phyloP scores from a whole-genome alignment of 2,113 vertebrate species.

The Hypomesus transpacificus region DNA sequence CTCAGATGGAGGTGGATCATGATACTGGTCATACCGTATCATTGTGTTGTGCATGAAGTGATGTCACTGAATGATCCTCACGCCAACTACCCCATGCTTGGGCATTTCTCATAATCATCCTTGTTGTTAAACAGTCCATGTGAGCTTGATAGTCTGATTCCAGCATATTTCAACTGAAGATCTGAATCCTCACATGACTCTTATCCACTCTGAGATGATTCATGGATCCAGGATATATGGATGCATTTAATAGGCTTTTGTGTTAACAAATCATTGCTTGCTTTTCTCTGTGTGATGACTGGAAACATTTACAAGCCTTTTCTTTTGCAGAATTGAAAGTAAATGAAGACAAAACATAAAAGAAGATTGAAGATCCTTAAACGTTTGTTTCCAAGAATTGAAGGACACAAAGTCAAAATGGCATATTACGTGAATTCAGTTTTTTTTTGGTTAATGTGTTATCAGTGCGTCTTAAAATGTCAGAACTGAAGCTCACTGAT shows the following conservation, averaged over 20 bases:
- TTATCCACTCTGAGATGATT: not conserved
- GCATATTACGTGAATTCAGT: slow-evolving; percentile 33
- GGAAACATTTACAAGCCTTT: not conserved
- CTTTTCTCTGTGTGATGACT: not conserved
- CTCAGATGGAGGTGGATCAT: not conserved
- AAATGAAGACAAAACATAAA: slow-evolving; percentile 57
- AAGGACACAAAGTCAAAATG: slow-evolving; percentile 39
- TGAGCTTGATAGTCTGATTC: not conserved
- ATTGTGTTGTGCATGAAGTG: slow-evolving; percentile 8
- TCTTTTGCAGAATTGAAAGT: slow-evolving; percentile 62
- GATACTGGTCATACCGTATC: slow-evolving; percentile 36
- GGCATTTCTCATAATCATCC: slow-evolving; percentile 4
- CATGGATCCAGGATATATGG: not conserved
- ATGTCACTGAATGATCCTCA: not conserved
- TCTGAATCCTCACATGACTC: slow-evolving; percentile 44
- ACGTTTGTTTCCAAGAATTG: slow-evolving; percentile 45
- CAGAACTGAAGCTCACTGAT: slow-evolving; percentile 25
- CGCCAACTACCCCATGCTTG: not conserved
- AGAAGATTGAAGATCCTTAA: slow-evolving; percentile 42
- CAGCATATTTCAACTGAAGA: slow-evolving; percentile 9
- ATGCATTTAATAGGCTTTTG: not conserved
- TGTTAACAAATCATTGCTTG: not conserved
- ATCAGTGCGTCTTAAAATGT: slow-evolving; percentile 15
- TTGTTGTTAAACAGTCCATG: not conserved
- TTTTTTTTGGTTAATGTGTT: slow-evolving; percentile 37